Evolutionary conservation across 2,113 vertebrate genomes (phyloP), one percentile per base, ranked within the genome.

Genomic region (Sardina pilchardus): DNA sequence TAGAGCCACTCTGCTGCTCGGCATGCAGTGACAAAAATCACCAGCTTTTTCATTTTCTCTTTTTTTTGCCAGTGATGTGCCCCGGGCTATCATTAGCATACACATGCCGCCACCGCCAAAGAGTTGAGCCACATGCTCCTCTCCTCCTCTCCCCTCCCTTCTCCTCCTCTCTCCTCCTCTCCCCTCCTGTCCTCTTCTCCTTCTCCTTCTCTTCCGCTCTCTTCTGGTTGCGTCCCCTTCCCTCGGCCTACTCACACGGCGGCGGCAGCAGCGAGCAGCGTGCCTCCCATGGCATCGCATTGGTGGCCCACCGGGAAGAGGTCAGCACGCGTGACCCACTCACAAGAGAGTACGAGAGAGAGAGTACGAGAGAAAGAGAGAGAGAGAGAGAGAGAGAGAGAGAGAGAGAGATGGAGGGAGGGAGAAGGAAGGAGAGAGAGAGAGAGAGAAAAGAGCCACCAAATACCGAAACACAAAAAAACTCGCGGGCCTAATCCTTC

Each of bases 381-480:
- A 63, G 24, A 63, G 59, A 24, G 21, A 6, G 59, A 63, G 8
- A 6, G 8, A 63, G 59, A 63, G 3, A 26, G 21, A n/a, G 21
- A 5, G 3, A 71, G 63, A 10, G 63, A 34, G 63, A 16, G 63
- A 71, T n/a, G n/a, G 63, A 34, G 26, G 34, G 63, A 34, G 2
- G 34, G 63, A 34, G 34, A 71, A 30, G 63, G n/a, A n/a, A n/a
- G n/a, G 63, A 10, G 63, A 34, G 63, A 16, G 63, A 71, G 63
- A 34, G 26, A 71, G 63, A 34, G 2, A 71, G 63, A 34, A 71
- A 71, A 30, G 63, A 71, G 63, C 63, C 63, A 71, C 63, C 26
- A 71, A 71, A 71, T 71, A 71, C 63, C 63, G 3, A 34, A 71
- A 71, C 63, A 71, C 63, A 71, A 71, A 71, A 71, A 71, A 67